phyloP scores from a whole-genome alignment of 1,140 invertebrate genomes.

The Acromyrmex echinatior region DNA sequence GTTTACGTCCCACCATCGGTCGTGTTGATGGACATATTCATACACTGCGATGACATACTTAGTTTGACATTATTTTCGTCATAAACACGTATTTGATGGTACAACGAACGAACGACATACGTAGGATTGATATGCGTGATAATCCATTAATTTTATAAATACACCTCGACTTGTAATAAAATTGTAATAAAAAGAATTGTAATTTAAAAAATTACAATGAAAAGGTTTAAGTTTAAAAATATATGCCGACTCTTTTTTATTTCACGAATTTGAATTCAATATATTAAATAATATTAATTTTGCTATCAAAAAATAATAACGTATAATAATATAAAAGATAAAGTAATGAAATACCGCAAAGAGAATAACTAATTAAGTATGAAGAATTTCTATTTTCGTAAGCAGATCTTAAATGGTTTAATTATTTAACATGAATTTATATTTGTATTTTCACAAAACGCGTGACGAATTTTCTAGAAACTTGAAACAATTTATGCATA shows the following conservation, averaged over 20 bases:
- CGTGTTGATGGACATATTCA: background rate
- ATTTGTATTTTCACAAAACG: too few relatives aligned
- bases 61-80: slow-evolving; percentile 3
- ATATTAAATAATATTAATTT: background rate
- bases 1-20: slow-evolving; percentile 13
- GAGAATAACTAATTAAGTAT: too few relatives aligned
- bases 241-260: background rate
- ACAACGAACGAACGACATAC: background rate
- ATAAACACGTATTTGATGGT: background rate
- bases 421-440: too few relatives aligned
- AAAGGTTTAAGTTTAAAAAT: background rate
- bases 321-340: too few relatives aligned
- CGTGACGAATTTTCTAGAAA: too few relatives aligned
- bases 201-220: background rate
- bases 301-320: too few relatives aligned
- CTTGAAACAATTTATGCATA: too few relatives aligned
- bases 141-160: background rate
- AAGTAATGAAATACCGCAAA: too few relatives aligned
- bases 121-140: background rate
- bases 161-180: background rate
- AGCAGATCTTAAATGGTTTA: too few relatives aligned
- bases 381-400: too few relatives aligned
- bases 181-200: background rate
- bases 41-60: background rate
- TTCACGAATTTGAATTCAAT: background rate